Evolutionary conservation across 2,797 vertebrate genomes (phyloP), one percentile per base, ranked within the genome.

Genomic region (Sphaeramia orbicularis): DNA sequence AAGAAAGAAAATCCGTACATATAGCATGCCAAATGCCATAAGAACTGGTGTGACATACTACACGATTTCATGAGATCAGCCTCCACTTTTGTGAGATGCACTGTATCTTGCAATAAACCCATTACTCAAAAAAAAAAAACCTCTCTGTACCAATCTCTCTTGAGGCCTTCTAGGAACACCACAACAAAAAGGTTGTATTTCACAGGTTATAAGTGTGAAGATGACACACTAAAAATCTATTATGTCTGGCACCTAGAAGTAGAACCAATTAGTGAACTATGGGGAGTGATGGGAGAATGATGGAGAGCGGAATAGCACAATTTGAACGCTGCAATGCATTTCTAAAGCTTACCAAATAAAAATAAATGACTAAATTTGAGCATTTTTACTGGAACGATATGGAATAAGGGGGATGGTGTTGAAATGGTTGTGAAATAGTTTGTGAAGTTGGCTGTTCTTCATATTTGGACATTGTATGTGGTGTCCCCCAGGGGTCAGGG

Each of bases 51-150:
- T n/a, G n/a, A n/a, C n/a, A n/a, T n/a, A n/a, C n/a, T n/a, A n/a
- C n/a, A n/a, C n/a, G n/a, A n/a, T n/a, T n/a, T n/a, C n/a, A n/a
- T n/a, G n/a, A n/a, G n/a, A n/a, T n/a, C 60, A 77, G 61, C 54
- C 32, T 59, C 3, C 71, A 59, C 55, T 57, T 76, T 60, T 50
- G 49, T 42, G 40, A 80, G 71, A 77, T 36, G 72, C 43, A 62
- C 57, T 56, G 59, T 27, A 69, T 44, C 63, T 70, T 75, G 44
- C 65, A 64, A 53, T 50, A 81, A 44, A 62, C 40, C 52, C 60
- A 81, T 82, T 65, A 77, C 54, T 73, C 74, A n/a, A n/a, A n/a
- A n/a, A n/a, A n/a, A n/a, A 53, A 58, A 70, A 67, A 49, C 2
- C 21, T 43, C 44, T 66, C 40, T 62, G 50, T 41, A 44, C 65